phyloP scores from a whole-genome alignment of 2,888 invertebrate species.

The Timandra comae region DNA sequence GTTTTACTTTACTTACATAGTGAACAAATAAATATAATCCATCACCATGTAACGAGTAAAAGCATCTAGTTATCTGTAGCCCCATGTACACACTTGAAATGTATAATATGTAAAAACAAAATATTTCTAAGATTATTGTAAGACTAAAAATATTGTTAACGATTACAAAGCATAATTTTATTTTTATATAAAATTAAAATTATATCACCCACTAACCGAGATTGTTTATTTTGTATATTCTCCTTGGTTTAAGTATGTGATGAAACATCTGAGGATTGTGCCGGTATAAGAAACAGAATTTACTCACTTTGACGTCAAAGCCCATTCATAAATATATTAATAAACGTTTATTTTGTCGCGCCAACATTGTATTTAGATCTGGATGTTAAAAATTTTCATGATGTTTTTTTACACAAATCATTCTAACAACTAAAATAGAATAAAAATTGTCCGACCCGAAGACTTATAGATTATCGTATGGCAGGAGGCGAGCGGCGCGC shows the following conservation, averaged over 20 bases:
- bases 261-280: slow-evolving; percentile 2
- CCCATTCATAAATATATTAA: slow-evolving; percentile 61
- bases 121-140: not conserved
- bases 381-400: slow-evolving; percentile 20
- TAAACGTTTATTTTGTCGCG: slow-evolving; percentile 31
- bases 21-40: too few relatives aligned
- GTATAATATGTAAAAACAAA: not conserved
- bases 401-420: slow-evolving; percentile 29
- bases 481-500: not conserved
- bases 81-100: not conserved
- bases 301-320: slow-evolving; percentile 52
- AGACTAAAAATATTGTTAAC: slow-evolving; percentile 17
- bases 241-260: slow-evolving; percentile 4
- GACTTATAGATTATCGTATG: slow-evolving; percentile 1
- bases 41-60: too few relatives aligned
- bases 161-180: slow-evolving; percentile 7
- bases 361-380: slow-evolving; percentile 35
- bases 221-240: slow-evolving; percentile 16
- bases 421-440: slow-evolving; percentile 25
- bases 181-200: slow-evolving; percentile 17
- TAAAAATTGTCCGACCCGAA: slow-evolving; percentile 18
- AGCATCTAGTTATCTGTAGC: too few relatives aligned
- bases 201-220: slow-evolving; percentile 14
- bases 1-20: too few relatives aligned
- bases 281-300: slow-evolving; percentile 16